Evolutionary conservation across 2,113 vertebrate genomes (phyloP).

Genomic region (Lycocorax pyrrhopterus): DNA sequence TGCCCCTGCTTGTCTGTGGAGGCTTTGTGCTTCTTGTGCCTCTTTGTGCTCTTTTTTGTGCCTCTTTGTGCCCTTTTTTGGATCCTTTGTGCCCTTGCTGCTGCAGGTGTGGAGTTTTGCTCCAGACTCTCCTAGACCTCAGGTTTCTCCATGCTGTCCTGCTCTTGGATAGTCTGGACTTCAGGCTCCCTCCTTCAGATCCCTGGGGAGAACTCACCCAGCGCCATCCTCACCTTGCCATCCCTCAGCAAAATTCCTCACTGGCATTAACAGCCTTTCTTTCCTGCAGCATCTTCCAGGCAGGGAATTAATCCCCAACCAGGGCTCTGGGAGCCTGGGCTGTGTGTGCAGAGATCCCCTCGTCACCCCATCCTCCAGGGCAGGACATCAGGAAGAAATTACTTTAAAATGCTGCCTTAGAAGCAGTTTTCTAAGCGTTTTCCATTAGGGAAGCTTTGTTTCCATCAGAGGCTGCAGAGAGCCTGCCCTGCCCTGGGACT

Average conservation of each 20-base stretch:
- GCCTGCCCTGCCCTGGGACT: not conserved
- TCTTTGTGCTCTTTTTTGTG: not conserved
- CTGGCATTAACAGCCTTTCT: not conserved
- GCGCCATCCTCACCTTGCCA: not conserved
- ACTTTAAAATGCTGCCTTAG: not conserved
- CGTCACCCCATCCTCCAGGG: not conserved
- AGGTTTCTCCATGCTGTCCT: not conserved
- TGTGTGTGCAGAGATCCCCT: not conserved
- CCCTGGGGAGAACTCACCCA: not conserved
- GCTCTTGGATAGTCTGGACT: not conserved
- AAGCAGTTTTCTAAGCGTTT: not conserved
- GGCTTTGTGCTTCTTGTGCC: not conserved
- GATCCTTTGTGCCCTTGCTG: not conserved
- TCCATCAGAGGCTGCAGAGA: not conserved
- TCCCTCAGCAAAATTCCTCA: not conserved
- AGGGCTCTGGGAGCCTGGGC: not conserved
- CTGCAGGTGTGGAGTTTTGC: not conserved
- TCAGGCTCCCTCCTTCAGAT: not conserved
- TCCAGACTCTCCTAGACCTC: not conserved
- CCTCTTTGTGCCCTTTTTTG: not conserved
- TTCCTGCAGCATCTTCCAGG: not conserved
- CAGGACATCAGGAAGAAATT: not conserved
- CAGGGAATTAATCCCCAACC: not conserved
- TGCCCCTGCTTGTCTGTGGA: rapidly evolving
- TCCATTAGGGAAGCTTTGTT: not conserved